Percentiles rank a stretch among this genome's conserved stretches.
Conservation (phyloP, 1,140 invertebrate genomes). For the Heliconius himera region DNA sequence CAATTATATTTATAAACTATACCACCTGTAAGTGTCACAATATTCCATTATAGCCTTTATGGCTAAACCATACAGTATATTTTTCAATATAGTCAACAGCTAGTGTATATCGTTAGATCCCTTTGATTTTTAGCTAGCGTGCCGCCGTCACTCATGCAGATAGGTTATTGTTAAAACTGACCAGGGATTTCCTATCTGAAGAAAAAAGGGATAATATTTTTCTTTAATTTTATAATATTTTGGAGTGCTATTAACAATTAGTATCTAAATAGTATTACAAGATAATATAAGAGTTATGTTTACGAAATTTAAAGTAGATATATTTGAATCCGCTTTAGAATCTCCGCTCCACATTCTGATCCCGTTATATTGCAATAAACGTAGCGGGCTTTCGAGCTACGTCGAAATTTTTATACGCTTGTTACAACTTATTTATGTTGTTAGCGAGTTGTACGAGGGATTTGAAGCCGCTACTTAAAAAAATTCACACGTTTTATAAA, state of each 20-base stretch:
- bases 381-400: too few relatives aligned
- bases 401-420: too few relatives aligned
- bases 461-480: too few relatives aligned
- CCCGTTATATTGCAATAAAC: too few relatives aligned
- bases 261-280: background rate
- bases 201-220: background rate
- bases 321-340: too few relatives aligned
- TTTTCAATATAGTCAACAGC: background rate
- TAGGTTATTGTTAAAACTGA: constrained; percentile 19
- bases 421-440: too few relatives aligned
- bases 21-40: background rate
- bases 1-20: background rate
- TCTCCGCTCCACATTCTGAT: too few relatives aligned
- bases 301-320: too few relatives aligned
- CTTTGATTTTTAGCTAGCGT: constrained; percentile 18
- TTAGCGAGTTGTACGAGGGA: too few relatives aligned
- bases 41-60: background rate
- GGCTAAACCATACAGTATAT: background rate
- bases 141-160: background rate
- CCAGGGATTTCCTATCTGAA: background rate
- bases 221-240: background rate
- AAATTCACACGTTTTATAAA: too few relatives aligned
- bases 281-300: too few relatives aligned
- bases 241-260: background rate
- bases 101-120: background rate